Base-by-base conservation (phyloP, 2,888 invertebrate species). In the Odontocolon sp. region DNA sequence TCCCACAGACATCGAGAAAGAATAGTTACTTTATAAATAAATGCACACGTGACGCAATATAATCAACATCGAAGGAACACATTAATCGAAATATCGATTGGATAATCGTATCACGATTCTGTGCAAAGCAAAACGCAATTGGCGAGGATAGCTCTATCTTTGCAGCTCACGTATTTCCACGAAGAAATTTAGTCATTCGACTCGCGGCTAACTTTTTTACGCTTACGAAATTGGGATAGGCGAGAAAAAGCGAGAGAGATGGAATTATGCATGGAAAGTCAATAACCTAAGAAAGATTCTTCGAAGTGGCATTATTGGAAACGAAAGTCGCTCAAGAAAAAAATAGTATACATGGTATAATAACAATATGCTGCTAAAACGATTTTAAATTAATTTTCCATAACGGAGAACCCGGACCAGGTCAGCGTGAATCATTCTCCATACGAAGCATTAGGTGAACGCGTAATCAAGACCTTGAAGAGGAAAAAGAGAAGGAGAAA, bases 101-200 rank as follows among this genome's bases (percentile, higher is more conserved):
- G 56, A 71, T 54, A 71, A 71, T 71, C 71, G 71, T 56, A 63
- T 56, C 63, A 56, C 71, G 71, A 71, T 71, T 71, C 36, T 71
- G 45, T 33, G 9, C 64, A 45, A 26, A 54, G 63, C 28, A 54
- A 63, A 63, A 54, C 26, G n/a, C 31, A 56, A 40, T 28, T 14
- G 42, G 54, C 36, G 54, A 45, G 26, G 21, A 4, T 21, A 18
- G 21, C 23, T 23, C 16, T 26, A 28, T 4, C 16, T 9, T 0
- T 18, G 45, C n/a, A 21, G 28, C 42, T 31, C 42, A 59, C 42
- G 59, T 59, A 59, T 16, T 42, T 16, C n/a, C n/a, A 9, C 42
- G 59, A 59, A 59, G 42, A 59, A 59, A 59, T 59, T 59, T 42
- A 59, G 59, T 26, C 9, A 59, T 59, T 42, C 59, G 59, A 42